Conservation (phyloP, 2,113 vertebrate species). For the Alaudala cheleensis region DNA sequence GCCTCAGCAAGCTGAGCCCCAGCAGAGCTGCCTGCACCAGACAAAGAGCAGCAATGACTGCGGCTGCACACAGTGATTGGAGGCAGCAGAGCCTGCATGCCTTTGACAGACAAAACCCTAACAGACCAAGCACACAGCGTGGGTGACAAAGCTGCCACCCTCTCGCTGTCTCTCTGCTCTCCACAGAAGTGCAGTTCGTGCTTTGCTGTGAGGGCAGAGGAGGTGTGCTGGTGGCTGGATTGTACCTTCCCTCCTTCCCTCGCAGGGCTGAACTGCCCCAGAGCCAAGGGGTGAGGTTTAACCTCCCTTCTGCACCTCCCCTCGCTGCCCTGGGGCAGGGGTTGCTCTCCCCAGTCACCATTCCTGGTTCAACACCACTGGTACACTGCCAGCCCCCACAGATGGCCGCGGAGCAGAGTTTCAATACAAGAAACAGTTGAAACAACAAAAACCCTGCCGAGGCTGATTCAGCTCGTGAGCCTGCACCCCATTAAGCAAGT, state of each 20-base stretch:
- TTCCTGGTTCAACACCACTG: neutral
- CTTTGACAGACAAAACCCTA: neutral
- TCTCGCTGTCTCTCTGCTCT: neutral
- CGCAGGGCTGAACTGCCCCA: rapidly evolving
- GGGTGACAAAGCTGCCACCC: constrained; percentile 1
- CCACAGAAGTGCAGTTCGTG: neutral
- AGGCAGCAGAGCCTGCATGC: neutral
- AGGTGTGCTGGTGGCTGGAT: neutral
- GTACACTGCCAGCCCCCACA: neutral
- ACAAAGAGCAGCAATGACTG: neutral
- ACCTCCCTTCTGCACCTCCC: neutral
- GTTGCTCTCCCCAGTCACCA: neutral
- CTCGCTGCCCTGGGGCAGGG: neutral
- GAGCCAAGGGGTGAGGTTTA: neutral
- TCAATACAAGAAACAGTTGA: constrained; percentile 1
- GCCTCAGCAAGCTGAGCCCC: neutral
- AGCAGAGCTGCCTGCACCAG: neutral
- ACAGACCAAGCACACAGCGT: neutral
- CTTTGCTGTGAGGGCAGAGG: neutral
- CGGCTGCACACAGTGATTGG: neutral
- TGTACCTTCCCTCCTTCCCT: neutral
- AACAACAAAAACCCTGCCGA: constrained; percentile 26
- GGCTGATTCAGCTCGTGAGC: constrained; percentile 25
- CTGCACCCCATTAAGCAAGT: constrained; percentile 52
- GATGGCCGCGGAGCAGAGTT: neutral